A percentile compares a stretch with the other conserved stretches of the same genome.
Conservation (phyloP, 1,140 invertebrate genomes). For the Drosophila lacteicornis region DNA sequence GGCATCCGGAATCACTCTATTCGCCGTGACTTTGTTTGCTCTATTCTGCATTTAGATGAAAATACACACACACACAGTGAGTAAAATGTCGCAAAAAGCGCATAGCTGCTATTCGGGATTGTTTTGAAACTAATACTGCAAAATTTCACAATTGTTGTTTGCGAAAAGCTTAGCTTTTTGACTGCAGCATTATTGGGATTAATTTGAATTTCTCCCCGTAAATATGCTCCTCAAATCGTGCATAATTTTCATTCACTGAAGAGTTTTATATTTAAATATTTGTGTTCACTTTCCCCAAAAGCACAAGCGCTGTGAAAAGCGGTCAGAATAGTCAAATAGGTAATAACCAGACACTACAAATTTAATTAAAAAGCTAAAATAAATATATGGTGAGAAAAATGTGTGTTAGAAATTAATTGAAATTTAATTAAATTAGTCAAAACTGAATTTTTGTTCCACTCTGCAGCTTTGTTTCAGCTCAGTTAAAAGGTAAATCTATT, state of each 20-base stretch:
- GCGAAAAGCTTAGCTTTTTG: neutral
- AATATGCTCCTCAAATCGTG: neutral
- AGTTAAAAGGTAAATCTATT: conserved; percentile 2
- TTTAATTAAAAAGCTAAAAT: no score
- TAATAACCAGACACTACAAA: no score
- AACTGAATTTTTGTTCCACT: neutral
- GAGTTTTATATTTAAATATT: neutral
- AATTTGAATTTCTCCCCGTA: neutral
- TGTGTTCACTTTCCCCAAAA: no score
- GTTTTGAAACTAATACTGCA: no score
- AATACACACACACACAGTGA: neutral
- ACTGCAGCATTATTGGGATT: neutral
- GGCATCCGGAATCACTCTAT: conserved; percentile 47
- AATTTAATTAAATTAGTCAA: neutral
- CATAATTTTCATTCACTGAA: neutral
- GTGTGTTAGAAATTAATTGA: no score
- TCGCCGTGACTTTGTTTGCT: conserved; percentile 42
- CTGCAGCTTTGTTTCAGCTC: neutral
- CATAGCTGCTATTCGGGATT: neutral
- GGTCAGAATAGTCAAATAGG: no score
- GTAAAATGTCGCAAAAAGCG: neutral
- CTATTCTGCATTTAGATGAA: conserved; percentile 34
- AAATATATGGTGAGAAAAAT: no score
- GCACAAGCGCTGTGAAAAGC: no score
- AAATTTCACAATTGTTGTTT: neutral